phyloP scores from a whole-genome alignment of 2,888 invertebrate species.

The Amblyjoppa proteus region DNA sequence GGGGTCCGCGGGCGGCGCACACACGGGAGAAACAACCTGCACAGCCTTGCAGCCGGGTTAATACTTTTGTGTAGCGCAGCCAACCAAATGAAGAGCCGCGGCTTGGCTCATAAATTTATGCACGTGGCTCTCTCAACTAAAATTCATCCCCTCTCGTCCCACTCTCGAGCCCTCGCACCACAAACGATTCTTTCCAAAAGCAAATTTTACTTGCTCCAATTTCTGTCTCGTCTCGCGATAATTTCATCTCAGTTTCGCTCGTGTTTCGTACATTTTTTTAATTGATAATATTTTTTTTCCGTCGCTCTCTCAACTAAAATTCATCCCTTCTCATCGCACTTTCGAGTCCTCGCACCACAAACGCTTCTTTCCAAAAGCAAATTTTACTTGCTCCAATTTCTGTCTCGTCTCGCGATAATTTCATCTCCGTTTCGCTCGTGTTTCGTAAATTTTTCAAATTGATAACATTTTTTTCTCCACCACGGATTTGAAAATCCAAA shows the following conservation, averaged over 20 bases:
- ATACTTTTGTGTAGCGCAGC: slow-evolving; percentile 59
- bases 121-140: slow-evolving; percentile 10
- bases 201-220: too few species aligned
- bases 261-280: too few species aligned
- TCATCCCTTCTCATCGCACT: neutral
- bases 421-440: neutral
- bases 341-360: neutral
- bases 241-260: too few species aligned
- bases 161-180: neutral
- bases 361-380: slow-evolving; percentile 7
- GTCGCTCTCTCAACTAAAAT: neutral
- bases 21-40: slow-evolving; percentile 37
- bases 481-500: neutral
- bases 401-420: neutral
- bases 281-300: neutral
- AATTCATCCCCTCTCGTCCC: neutral
- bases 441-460: neutral
- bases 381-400: slow-evolving; percentile 12
- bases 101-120: slow-evolving; percentile 52
- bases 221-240: too few species aligned
- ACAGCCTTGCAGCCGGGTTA: slow-evolving; percentile 37
- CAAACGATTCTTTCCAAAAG: too few species aligned
- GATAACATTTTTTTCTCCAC: neutral
- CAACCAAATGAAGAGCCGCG: slow-evolving; percentile 58
- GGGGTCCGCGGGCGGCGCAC: slow-evolving; percentile 29